A percentile compares a stretch with the other conserved stretches of the same genome.
Conservation (phyloP, 2,113 vertebrate species). For the Laterallus jamaicensis region DNA sequence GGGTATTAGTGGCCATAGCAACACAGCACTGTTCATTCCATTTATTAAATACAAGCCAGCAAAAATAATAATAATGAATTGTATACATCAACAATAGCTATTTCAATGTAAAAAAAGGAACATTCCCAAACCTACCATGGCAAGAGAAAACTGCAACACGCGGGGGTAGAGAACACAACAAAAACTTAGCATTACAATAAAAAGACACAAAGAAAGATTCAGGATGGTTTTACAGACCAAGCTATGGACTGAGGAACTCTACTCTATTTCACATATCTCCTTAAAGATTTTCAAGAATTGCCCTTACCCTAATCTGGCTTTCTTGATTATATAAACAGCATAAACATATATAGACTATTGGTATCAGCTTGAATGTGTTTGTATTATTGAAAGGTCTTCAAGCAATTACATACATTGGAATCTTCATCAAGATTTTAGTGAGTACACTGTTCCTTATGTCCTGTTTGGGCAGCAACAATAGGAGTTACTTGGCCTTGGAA, state of each 20-base stretch:
- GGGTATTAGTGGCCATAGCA: conserved; percentile 15
- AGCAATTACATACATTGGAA: background rate
- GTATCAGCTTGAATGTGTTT: background rate
- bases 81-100: background rate
- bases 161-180: background rate
- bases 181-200: background rate
- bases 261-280: background rate
- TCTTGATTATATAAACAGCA: background rate
- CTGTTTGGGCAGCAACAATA: background rate
- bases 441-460: background rate
- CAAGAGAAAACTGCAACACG: background rate
- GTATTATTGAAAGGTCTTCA: background rate
- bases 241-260: background rate
- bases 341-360: background rate
- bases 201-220: background rate
- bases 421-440: background rate
- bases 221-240: background rate
- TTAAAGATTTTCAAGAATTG: background rate
- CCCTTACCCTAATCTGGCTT: background rate
- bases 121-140: background rate
- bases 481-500: background rate
- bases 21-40: background rate
- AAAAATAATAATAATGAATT: background rate
- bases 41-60: background rate
- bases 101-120: background rate